Conservation (phyloP, 2,888 invertebrate species). For the Tortricodes alternella region DNA sequence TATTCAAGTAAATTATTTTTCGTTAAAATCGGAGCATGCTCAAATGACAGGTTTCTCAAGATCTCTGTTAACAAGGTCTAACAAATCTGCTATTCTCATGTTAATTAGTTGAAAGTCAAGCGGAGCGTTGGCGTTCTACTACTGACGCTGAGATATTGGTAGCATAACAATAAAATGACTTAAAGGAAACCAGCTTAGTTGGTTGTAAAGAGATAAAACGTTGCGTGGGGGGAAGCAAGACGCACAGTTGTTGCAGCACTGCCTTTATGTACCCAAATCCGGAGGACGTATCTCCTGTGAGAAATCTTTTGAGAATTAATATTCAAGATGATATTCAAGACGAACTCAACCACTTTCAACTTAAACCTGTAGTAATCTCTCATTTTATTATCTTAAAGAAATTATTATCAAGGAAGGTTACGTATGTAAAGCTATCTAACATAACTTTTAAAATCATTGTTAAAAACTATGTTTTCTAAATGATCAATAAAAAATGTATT, state of each 20-base stretch:
- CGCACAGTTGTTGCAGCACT: conserved; percentile 71
- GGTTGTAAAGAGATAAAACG: conserved; percentile 72
- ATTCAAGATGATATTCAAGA: conserved; percentile 21
- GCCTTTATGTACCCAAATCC: conserved; percentile 69
- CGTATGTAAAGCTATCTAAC: conserved; percentile 27
- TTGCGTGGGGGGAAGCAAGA: conserved; percentile 68
- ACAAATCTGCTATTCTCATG: conserved; percentile 55
- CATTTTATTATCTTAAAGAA: conserved; percentile 4
- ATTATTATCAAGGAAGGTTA: too few relatives aligned
- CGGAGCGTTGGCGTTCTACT: conserved; percentile 62
- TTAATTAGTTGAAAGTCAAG: conserved; percentile 66
- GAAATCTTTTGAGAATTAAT: conserved; percentile 28
- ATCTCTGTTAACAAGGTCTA: conserved; percentile 31
- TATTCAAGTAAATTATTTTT: not conserved
- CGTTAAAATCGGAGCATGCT: conserved; percentile 15
- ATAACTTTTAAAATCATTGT: conserved; percentile 25
- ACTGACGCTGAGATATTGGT: conserved; percentile 64
- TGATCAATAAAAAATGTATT: conserved; percentile 54
- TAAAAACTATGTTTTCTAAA: conserved; percentile 37
- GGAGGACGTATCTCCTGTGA: conserved; percentile 44
- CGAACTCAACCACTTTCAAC: too few relatives aligned
- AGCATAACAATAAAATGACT: conserved; percentile 75
- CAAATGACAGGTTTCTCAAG: conserved; percentile 23
- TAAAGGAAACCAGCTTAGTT: conserved; percentile 71
- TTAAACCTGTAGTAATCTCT: not conserved